Conservation (phyloP, 2,797 vertebrate species). For the Trematomus bernacchii region DNA sequence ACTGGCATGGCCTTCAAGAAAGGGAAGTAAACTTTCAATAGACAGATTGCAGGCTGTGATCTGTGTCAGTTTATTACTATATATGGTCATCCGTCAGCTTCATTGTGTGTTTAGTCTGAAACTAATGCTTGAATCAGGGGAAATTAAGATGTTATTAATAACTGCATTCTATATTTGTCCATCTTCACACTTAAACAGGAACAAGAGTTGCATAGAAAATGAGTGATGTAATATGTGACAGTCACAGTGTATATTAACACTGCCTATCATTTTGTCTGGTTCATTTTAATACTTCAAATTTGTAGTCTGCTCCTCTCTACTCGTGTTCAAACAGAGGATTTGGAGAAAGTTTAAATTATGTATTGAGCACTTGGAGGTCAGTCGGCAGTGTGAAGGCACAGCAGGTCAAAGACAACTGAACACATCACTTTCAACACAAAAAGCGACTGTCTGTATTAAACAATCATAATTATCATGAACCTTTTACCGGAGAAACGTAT, state of each 20-base stretch:
- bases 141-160: neutral
- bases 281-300: neutral
- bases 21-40: neutral
- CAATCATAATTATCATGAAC: neutral
- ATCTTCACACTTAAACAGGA: conserved; percentile 16
- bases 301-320: neutral
- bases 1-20: conserved; percentile 1
- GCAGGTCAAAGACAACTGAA: neutral
- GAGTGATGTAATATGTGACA: conserved; percentile 17
- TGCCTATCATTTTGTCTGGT: conserved; percentile 10
- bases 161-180: neutral
- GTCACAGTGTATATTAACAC: neutral
- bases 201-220: neutral
- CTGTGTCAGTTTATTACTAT: conserved; percentile 8
- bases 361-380: conserved; percentile 30
- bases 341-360: conserved; percentile 17
- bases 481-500: neutral
- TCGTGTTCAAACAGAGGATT: neutral
- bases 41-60: neutral
- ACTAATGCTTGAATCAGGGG: neutral
- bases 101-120: neutral
- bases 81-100: conserved; percentile 34
- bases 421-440: conserved; percentile 1
- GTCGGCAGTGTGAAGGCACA: conserved; percentile 25
- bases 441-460: neutral